Evolutionary conservation across 1,140 invertebrate genomes (phyloP), one percentile per base, ranked within the genome.

Genomic region (Acromyrmex charruanus): DNA sequence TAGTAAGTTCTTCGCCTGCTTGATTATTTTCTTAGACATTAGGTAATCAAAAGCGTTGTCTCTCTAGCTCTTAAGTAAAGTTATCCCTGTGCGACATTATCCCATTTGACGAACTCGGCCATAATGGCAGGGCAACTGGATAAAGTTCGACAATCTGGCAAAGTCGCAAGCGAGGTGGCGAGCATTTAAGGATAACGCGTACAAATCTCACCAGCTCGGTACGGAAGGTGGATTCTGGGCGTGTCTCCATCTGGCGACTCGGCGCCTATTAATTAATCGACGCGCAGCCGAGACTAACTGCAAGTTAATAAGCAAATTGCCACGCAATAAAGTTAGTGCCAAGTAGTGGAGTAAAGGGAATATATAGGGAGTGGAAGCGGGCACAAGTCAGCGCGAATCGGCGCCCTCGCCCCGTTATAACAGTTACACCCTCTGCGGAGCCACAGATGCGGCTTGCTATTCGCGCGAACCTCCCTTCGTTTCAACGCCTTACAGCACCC

Each of bases 241-340:
- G 94, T 94, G 93, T 89, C 94, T 94, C 90, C 94, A 94, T 95
- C 94, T 95, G 94, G 94, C 93, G 91, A 93, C 93, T 93, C 90
- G 89, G 90, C 91, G 91, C 84, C 94, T 91, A 94, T 95, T 95
- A 95, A 95, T 95, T 95, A 95, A 95, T 95, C 89, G 94, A 94
- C 91, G 93, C 94, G 93, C 92, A 94, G 91, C 92, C 93, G 93
- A 94, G 91, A 93, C 94, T 94, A 95, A 95, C 93, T 94, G 93
- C 93, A 90, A 95, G 93, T 95, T 95, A 94, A 95, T 95, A 95
- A 95, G 94, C 94, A 95, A 95, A 95, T 95, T 95, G 94, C 93
- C 89, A 92, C 91, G 94, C 93, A 94, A 95, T 95, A 95, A 95
- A 95, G 93, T 94, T 93, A 89, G 91, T 88, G 92, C 90, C 86